These are phyloP conservation scores for Octopus bimaculoides DNA, from an alignment of 1,140 invertebrate genomes.

Conservation along the genomic window DNA sequence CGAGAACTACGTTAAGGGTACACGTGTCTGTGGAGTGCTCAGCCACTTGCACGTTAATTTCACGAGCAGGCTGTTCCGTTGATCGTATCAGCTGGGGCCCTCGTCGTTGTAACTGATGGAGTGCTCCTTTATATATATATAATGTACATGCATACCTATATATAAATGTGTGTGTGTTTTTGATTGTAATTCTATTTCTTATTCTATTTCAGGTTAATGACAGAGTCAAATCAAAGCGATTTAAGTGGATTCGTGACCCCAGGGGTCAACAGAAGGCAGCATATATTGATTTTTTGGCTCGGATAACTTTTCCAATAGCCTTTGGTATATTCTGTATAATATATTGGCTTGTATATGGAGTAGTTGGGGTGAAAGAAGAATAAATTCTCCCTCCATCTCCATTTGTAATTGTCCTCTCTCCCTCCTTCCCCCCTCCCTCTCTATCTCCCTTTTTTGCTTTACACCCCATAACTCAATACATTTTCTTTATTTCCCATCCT, in stretches of 20 bases:
- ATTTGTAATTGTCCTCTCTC: not conserved
- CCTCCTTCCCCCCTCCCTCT: not conserved
- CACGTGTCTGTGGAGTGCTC: no score
- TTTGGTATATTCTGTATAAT: slow-evolving; percentile 27
- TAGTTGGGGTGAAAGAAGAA: not conserved
- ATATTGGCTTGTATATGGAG: slow-evolving; percentile 22
- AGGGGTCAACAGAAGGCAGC: slow-evolving; percentile 13
- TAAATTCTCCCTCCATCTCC: not conserved
- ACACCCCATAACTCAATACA: no score
- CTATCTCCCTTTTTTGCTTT: not conserved
- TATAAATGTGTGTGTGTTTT: no score
- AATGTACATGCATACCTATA: no score
- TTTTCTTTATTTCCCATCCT: no score
- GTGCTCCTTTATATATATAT: no score
- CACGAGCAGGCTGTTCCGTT: no score
- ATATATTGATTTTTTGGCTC: slow-evolving; percentile 26
- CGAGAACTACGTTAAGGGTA: no score
- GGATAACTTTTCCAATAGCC: slow-evolving; percentile 27
- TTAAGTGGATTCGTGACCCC: slow-evolving; percentile 14
- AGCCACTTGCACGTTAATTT: no score
- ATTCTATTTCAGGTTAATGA: not conserved
- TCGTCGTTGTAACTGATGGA: no score
- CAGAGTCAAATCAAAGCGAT: not conserved
- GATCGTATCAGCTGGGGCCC: no score
- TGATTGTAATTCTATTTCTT: not conserved